Percentiles rank a stretch among this genome's conserved stretches.
Conservation (phyloP, 2,888 invertebrate genomes). For the Anthophora plumipes region DNA sequence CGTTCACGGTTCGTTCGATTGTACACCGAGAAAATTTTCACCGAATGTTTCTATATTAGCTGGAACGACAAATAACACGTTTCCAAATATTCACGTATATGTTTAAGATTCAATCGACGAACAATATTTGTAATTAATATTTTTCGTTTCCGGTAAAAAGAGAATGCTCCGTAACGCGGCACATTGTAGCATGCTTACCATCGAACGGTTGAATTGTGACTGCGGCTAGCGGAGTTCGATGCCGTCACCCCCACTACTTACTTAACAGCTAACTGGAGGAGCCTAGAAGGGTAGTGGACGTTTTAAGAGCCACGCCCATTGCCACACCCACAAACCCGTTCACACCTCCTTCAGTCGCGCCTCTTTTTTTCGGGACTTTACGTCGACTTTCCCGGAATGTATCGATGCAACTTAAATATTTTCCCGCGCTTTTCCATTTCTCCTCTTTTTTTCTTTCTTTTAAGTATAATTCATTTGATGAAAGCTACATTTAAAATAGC, state of each 20-base stretch:
- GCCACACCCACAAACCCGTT: conserved; percentile 11
- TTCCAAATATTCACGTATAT: background rate
- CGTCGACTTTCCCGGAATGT: background rate
- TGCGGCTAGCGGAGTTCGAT: conserved; percentile 69
- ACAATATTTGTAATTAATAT: conserved; percentile 16
- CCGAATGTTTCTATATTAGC: background rate
- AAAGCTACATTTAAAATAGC: background rate
- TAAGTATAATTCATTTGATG: too few species aligned
- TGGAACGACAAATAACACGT: background rate
- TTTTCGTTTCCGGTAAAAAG: conserved; percentile 61
- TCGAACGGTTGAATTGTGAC: conserved; percentile 78
- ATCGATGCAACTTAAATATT: background rate
- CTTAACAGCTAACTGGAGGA: background rate
- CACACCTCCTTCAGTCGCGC: conserved; percentile 48
- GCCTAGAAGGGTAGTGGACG: conserved; percentile 38
- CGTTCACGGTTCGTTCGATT: conserved; percentile 9
- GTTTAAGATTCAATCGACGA: conserved; percentile 29
- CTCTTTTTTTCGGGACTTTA: conserved; percentile 45
- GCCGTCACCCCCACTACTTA: conserved; percentile 66
- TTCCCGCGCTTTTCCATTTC: conserved; percentile 49
- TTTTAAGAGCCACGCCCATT: conserved; percentile 37
- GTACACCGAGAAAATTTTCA: conserved; percentile 11
- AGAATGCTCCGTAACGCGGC: conserved; percentile 56
- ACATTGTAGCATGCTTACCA: conserved; percentile 69
- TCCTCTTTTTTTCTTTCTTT: too few species aligned